Base-by-base conservation (phyloP, 2,113 vertebrate genomes). In the Symphodus melops region DNA sequence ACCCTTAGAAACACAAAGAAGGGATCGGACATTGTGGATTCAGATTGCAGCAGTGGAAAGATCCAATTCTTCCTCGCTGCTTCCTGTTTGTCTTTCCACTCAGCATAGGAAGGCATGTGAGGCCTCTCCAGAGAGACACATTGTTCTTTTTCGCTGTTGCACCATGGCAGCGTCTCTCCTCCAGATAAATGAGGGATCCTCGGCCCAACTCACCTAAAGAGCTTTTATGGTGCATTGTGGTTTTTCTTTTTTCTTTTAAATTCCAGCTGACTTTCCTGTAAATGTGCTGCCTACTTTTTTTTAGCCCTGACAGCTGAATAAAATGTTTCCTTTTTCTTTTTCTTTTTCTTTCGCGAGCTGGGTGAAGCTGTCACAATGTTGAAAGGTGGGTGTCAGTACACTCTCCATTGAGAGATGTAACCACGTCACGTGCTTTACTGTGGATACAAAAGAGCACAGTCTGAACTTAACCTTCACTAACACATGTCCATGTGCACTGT, bases 71-170 rank as follows among this genome's bases (percentile, higher is more conserved):
- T 28, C 37, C 20, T 51, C 56, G 28, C 16, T 19, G 21, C 54
- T 61, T 66, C 42, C 39, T 64, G 28, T 87, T 79, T 82, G 53
- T 68, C 73, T 77, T 66, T 75, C 63, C 52, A 46, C 48, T 79
- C 63, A 46, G 52, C 10, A 44, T 28, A 28, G 66, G 68, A 48
- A 74, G 76, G 71, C 67, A 71, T 54, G 13, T 37, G 65, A 85
- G 59, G 68, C 37, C 56, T 28, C 48, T 63, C 49, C 33, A 39
- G 55, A 68, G 65, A 74, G 66, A 79, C 52, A 36, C 13, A 7
- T 11, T 73, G 57, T 67, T 69, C 67, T 72, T 19, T 28, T 19
- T 28, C 39, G 17, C 64, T 17, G 61, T 72, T n/a, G 21, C 33
- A 14, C 61, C 12, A 64, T 2, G 53, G 23, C 14, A 56, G 49